Base-by-base conservation (phyloP, 2,797 vertebrate genomes). In the Neomorphus geoffroyi region DNA sequence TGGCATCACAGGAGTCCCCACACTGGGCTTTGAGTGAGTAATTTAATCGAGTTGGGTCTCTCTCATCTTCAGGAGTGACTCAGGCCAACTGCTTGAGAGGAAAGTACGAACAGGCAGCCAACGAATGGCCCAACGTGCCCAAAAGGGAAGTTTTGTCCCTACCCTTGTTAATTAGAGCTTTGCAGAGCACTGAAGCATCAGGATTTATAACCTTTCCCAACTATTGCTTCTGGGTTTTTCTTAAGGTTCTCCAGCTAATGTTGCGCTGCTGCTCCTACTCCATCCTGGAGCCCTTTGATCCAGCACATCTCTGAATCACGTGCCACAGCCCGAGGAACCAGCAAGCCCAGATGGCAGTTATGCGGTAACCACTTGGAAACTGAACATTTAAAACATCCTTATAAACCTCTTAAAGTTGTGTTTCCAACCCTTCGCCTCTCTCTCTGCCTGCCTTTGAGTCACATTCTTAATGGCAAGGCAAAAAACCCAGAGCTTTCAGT, bases 121-220 rank as follows among this genome's bases (percentile, higher is more conserved):
- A n/a, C n/a, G n/a, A n/a, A 6, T 2, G 39, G 65, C 35, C 74
- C 65, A 37, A 0, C 0, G 0, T 64, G 60, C 56, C 67, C 22
- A 1, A 37, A 19, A 84, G 86, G 78, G 80, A 86, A 92, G 60
- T 46, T 22, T 30, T 57, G 72, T 86, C 91, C 79, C 86, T 54
- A 33, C 23, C 37, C 12, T 13, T 56, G 80, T 21, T 90, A 69
- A 37, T 8, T 19, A 50, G 74, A 92, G 87, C 71, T 93, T 80
- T 73, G 74, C 88, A 91, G 84, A 78, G 92, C 75, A 32, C 45
- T 71, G 94, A 86, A 95, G 87, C 79, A 13, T 71, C 65, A 95
- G 85, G n/a, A 57, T 78, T 74, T 50, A 35, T 74, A 71, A 90
- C 56, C 83, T 90, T 88, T 67, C 61, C 61, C 77, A 71, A 12